These are phyloP conservation scores for Harpagifer antarcticus DNA, from an alignment of 2,797 vertebrate genomes.

Conservation along the genomic window DNA sequence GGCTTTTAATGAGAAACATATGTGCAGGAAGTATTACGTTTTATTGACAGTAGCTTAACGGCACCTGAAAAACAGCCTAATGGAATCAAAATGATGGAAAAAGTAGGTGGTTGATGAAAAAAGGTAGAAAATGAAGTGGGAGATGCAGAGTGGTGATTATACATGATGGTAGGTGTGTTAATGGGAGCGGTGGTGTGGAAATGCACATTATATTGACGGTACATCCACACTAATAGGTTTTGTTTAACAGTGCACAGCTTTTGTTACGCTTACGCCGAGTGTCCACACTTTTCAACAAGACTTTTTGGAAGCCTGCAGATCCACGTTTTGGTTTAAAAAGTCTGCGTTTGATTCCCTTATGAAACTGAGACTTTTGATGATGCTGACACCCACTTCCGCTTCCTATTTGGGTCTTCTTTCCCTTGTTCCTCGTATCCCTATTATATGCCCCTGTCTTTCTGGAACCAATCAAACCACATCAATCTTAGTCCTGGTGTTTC, in stretches of 20 bases:
- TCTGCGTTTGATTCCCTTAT: too few relatives aligned
- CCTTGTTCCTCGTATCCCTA: too few relatives aligned
- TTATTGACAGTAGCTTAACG: slow-evolving; percentile 7
- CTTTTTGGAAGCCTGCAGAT: too few relatives aligned
- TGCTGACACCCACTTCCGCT: too few relatives aligned
- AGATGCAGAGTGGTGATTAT: neutral
- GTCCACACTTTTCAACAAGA: too few relatives aligned
- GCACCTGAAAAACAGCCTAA: neutral
- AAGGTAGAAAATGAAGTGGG: neutral
- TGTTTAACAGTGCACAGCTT: too few relatives aligned
- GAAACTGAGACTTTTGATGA: too few relatives aligned
- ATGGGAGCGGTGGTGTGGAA: neutral
- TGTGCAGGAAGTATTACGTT: neutral
- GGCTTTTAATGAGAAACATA: slow-evolving; percentile 20
- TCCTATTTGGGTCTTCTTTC: too few relatives aligned
- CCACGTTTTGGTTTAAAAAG: too few relatives aligned
- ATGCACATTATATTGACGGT: neutral
- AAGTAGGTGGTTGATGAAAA: slow-evolving; percentile 1
- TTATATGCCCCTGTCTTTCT: too few relatives aligned
- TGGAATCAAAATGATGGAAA: neutral
- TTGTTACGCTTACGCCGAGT: too few relatives aligned
- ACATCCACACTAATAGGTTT: too few relatives aligned
- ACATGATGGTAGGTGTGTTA: neutral
- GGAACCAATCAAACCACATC: neutral
- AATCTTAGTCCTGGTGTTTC: neutral